phyloP scores from a whole-genome alignment of 2,888 invertebrate species.

The Liopterus haemorrhoidalis region DNA sequence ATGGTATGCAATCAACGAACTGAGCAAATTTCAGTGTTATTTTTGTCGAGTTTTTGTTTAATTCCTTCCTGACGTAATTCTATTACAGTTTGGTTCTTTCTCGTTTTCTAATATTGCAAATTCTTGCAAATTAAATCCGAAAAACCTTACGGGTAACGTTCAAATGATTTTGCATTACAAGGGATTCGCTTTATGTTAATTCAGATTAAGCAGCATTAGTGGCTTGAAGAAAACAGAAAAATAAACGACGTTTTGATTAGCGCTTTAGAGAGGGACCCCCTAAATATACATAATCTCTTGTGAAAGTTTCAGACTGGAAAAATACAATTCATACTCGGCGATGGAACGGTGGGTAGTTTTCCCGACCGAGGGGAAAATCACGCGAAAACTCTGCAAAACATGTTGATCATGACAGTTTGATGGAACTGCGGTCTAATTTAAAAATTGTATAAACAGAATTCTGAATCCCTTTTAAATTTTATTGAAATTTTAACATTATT shows the following conservation, averaged over 20 bases:
- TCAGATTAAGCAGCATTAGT: conserved; percentile 18
- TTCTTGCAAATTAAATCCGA: conserved; percentile 20
- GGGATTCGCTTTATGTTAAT: conserved; percentile 21
- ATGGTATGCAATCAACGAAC: too few relatives aligned
- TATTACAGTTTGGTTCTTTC: conserved; percentile 18
- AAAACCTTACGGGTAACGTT: conserved; percentile 2
- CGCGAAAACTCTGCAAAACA: too few relatives aligned
- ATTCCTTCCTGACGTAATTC: conserved; percentile 19
- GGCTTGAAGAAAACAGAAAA: conserved; percentile 13
- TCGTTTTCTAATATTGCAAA: conserved; percentile 21
- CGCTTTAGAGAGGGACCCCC: too few relatives aligned
- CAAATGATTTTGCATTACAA: conserved; percentile 18
- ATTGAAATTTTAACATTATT: too few relatives aligned
- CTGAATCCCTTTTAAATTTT: too few relatives aligned
- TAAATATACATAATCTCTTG: conserved; percentile 18
- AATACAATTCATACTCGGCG: not conserved
- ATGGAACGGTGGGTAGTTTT: not conserved
- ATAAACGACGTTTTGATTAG: conserved; percentile 21
- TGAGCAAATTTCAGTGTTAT: conserved; percentile 12
- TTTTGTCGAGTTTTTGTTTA: conserved; percentile 18
- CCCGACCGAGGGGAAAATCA: not conserved
- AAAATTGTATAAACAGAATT: too few relatives aligned
- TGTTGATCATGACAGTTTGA: too few relatives aligned
- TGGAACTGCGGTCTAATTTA: too few relatives aligned
- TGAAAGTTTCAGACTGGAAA: not conserved